Evolutionary conservation across 53 echinoderm and acorn worm genomes (phyloP).

Genomic region (Actinopyga echinites): DNA sequence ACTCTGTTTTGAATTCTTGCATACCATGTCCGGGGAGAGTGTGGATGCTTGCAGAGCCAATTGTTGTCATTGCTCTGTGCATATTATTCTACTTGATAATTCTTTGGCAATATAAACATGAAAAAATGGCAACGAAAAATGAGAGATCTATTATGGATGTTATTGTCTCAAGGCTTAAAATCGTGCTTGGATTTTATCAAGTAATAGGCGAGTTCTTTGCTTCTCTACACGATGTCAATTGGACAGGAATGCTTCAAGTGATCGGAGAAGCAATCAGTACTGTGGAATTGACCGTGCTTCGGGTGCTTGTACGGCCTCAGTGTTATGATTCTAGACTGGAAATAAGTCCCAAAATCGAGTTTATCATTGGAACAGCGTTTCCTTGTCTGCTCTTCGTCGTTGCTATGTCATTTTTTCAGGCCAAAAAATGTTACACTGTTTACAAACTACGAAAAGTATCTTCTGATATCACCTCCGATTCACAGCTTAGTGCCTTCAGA

Average conservation of each 20-base stretch:
- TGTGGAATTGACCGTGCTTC: too few relatives aligned
- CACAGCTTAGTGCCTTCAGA: not conserved
- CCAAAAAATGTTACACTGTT: too few relatives aligned
- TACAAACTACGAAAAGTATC: too few relatives aligned
- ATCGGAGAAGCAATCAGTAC: too few relatives aligned
- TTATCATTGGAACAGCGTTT: not conserved
- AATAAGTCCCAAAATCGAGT: not conserved
- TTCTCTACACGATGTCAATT: not conserved
- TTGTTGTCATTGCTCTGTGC: not conserved
- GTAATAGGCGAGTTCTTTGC: not conserved
- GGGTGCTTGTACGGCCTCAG: not conserved
- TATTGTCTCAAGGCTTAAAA: too few relatives aligned
- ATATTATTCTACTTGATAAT: not conserved
- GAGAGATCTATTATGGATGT: too few relatives aligned
- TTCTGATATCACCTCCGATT: not conserved
- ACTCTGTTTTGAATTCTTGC: too few relatives aligned
- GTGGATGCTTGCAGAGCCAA: not conserved
- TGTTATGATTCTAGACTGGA: not conserved
- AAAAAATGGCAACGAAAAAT: not conserved
- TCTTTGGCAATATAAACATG: not conserved
- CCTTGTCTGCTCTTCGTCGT: not conserved
- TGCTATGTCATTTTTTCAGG: not conserved
- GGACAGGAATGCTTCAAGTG: not conserved
- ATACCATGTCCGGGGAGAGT: not conserved
- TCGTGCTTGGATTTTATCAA: too few relatives aligned